Base-by-base conservation (phyloP, 2,113 vertebrate species). In the Channa maculata region DNA sequence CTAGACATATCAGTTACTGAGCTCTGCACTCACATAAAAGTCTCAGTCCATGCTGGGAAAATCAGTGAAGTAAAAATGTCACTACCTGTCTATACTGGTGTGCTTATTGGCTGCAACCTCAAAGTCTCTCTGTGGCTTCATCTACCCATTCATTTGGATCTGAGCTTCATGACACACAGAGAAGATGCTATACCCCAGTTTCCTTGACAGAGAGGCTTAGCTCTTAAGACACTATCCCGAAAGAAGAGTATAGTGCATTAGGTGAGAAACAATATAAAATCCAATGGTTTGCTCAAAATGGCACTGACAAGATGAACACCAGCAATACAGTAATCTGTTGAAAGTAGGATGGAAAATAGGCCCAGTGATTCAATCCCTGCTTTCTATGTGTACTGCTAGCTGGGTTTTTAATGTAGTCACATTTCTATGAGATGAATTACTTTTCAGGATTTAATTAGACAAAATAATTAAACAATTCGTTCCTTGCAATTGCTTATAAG, bases 21-120 rank as follows among this genome's bases (percentile, higher is more conserved):
- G 83, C 84, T 64, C 70, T 66, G 75, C 73, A 76, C 82, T 84
- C 67, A 63, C 78, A 84, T 86, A 54, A 87, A 89, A 82, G 84
- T 77, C 68, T 71, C 64, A 39, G 87, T 85, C 64, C 77, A 82
- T 48, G 69, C 62, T 81, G 77, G 58, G 55, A 78, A 76, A 79
- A 71, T 73, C 76, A 81, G 60, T 74, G 62, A 80, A 77, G 75
- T 51, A 69, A 77, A 86, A 81, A 84, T 83, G 80, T 82, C 76
- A 80, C 85, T 82, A 84, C 80, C 79, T 85, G 64, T 81, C 81
- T 79, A 54, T 80, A 53, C 61, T 64, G 66, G 76, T 70, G 63
- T 36, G 60, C 53, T 77, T 66, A 55, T 59, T 83, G 75, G 64
- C 69, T 77, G 52, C 73, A 70, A 71, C 70, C 70, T 86, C 77